Evolutionary conservation across 2,113 vertebrate genomes (phyloP).

Genomic region (Phylloscopus trochiloides): DNA sequence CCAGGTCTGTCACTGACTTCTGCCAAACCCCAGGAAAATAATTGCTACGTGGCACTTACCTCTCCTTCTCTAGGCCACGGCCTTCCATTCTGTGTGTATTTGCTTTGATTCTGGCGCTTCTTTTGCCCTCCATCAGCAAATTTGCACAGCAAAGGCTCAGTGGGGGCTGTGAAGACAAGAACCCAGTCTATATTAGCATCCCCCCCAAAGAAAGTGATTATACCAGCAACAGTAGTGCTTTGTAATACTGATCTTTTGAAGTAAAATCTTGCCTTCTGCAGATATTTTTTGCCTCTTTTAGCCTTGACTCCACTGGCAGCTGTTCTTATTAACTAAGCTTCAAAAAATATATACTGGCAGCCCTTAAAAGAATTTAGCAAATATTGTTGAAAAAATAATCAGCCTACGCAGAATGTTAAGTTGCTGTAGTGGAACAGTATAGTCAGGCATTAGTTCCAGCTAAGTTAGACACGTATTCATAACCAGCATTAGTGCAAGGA

Average conservation of each 20-base stretch:
- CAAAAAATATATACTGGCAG: conserved; percentile 78
- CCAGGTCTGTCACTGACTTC: neutral
- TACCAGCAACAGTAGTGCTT: conserved; percentile 68
- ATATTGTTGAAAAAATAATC: conserved; percentile 85
- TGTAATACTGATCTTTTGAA: conserved; percentile 75
- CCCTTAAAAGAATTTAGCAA: conserved; percentile 79
- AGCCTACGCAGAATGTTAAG: conserved; percentile 77
- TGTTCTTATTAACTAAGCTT: conserved; percentile 68
- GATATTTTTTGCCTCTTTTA: conserved; percentile 74
- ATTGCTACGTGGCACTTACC: conserved; percentile 76
- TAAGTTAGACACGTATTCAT: conserved; percentile 33
- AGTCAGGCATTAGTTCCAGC: conserved; percentile 42
- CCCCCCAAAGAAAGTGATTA: conserved; percentile 58
- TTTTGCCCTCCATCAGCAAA: conserved; percentile 98
- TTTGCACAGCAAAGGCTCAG: conserved; percentile 97
- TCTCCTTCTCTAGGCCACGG: conserved; percentile 96
- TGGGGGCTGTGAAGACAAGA: conserved; percentile 86
- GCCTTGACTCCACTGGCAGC: conserved; percentile 68
- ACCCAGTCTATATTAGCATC: conserved; percentile 71
- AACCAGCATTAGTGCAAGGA: conserved; percentile 14
- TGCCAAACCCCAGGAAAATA: conserved; percentile 3
- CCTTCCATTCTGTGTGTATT: conserved; percentile 95
- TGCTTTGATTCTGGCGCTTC: conserved; percentile 97
- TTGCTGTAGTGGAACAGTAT: conserved; percentile 73
- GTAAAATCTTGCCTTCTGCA: conserved; percentile 69